Evolutionary conservation across 2,888 invertebrate species (phyloP), one percentile per base, ranked within the genome.

Genomic region (Xylota segnis): DNA sequence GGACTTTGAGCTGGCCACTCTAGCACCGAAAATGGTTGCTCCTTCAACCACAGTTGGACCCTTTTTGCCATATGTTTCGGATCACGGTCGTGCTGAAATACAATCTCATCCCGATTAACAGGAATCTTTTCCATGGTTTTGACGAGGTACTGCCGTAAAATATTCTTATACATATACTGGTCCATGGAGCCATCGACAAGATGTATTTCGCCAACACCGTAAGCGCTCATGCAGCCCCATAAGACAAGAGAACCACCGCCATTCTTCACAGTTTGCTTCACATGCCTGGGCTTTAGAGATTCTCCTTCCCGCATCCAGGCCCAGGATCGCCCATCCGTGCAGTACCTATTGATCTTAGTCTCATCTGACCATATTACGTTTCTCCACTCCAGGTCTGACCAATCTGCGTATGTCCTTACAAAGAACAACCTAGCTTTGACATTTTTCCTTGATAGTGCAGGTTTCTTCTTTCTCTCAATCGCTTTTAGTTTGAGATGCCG

Each of bases 1-100:
- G 86, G 86, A 9, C 86, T 86, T 37, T 86, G 86, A 4, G 86
- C 82, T 0, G 86, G 86, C 86, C 86, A 86, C 1, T 81, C 86
- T 7, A 86, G 9, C 0, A 82, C 76, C 0, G 82, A 56, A 37
- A 82, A 77, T 0, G 54, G 5, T 43, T 86, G 86, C 2, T 86
- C 47, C 23, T 29, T 14, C 0, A 86, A 23, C 86, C 86, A 86
- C 27, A 56, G 59, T 45, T 86, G 76, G 0, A 86, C 86, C 2
- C 37, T 76, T 32, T 14, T 68, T 1, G 86, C 86, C 76, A 82
- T 86, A 27, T 86, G 86, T 34, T 86, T 86, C 12, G 86, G 86
- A 23, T 82, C 86, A 0, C 86, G 77, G 16, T 86, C 86, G 29
- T 86, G 86, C 32, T 86, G 86, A 5, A 86, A 86, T 0, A 82